Percentiles rank a stretch among this genome's conserved stretches.
phyloP scores from a whole-genome alignment of 2,888 invertebrate species.

The Macrophya annulata region DNA sequence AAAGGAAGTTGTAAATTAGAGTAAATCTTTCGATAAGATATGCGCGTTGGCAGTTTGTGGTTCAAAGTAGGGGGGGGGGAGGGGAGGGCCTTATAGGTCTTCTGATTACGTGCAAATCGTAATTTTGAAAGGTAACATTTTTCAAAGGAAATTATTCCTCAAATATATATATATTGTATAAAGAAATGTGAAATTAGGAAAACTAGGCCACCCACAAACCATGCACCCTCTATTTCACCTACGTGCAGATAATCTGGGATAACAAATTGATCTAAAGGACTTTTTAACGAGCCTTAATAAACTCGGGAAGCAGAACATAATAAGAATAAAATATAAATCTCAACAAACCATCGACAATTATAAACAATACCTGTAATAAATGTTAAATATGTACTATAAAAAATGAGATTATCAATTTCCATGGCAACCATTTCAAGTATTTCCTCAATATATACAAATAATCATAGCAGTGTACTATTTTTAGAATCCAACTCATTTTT shows the following conservation, averaged over 20 bases:
- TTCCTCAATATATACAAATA: not conserved
- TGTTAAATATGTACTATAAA: not conserved
- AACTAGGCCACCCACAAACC: conserved; percentile 26
- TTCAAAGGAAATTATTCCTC: conserved; percentile 6
- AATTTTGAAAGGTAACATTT: conserved; percentile 2
- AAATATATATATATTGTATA: not conserved
- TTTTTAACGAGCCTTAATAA: conserved; percentile 54
- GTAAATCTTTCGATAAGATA: conserved; percentile 38
- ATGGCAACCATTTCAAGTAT: not conserved
- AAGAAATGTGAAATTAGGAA: conserved; percentile 37
- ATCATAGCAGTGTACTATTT: not conserved
- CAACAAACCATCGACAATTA: conserved; percentile 19
- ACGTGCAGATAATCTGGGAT: conserved; percentile 48
- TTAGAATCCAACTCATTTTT: not conserved
- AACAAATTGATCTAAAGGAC: conserved; percentile 54
- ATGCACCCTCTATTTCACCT: conserved; percentile 7
- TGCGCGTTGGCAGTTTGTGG: conserved; percentile 19
- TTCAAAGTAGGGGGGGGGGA: not conserved
- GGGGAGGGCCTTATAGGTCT: not conserved
- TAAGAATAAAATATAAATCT: conserved; percentile 3
- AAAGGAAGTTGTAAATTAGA: conserved; percentile 44
- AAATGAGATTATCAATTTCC: conserved; percentile 27
- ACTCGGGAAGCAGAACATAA: conserved; percentile 18
- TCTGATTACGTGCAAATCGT: conserved; percentile 40
- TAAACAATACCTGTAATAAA: not conserved